Base-by-base conservation (phyloP, 2,797 vertebrate genomes). In the Chromis chromis region DNA sequence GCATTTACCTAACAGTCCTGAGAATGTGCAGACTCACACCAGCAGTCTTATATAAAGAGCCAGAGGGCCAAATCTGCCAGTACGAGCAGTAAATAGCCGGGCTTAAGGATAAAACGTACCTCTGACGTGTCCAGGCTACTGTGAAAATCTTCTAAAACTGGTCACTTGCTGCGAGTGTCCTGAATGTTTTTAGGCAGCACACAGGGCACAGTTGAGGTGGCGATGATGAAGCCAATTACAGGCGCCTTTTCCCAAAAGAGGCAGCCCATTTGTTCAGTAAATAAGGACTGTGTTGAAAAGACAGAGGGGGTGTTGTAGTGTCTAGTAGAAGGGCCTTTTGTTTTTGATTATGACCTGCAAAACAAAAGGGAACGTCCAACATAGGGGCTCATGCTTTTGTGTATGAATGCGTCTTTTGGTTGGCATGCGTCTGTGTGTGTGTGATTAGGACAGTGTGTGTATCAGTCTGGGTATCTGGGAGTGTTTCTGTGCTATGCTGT, bases 141-240 rank as follows among this genome's bases (percentile, higher is more conserved):
- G 72, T 76, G 83, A 81, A 83, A 76, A 83, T 65, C 58, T 66
- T 84, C 79, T 73, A 78, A 86, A 91, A 80, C 81, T 76, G 82
- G 62, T 65, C 64, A 57, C 77, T 86, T 70, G 66, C 73, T 82
- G 60, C 65, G 65, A 81, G 79, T 60, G 39, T 61, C 71, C 40
- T 72, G 55, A 84, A 79, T 84, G 73, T 77, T 82, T 81, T 81
- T 66, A 73, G 73, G 69, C 73, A 75, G 70, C 60, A 44, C 33
- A 65, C 78, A 70, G 68, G 78, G 83, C 80, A 62, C 28, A n/a
- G 75, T 67, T 44, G 59, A 76, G 73, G 69, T 81, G 82, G 50
- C 1, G 48, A 54, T 80, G 84, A 88, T 74, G 65, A 28, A 69
- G 69, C 77, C 81, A 79, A 78, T 65, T 73, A 85, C 31, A n/a